These are phyloP conservation scores for Lasioglossum leucozonium DNA, from an alignment of 2,888 invertebrate species.

Conservation along the genomic window DNA sequence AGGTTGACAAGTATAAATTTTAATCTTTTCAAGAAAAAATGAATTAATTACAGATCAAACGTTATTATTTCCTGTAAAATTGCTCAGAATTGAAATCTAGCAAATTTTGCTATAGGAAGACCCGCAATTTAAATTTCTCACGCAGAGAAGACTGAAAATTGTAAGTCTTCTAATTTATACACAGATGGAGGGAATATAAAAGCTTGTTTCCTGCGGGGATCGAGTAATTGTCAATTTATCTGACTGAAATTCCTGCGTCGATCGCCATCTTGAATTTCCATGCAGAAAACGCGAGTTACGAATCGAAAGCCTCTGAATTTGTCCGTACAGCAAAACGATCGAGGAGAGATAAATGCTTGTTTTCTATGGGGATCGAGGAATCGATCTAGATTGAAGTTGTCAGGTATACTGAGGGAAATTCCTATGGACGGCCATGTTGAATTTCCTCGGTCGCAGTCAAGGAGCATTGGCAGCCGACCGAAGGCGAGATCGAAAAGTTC, in stretches of 20 bases:
- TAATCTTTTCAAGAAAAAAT: neutral
- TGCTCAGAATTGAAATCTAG: neutral
- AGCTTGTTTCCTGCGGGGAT: too few species aligned
- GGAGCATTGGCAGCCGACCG: conserved; percentile 21
- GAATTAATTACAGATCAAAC: neutral
- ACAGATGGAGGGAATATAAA: too few species aligned
- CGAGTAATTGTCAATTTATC: neutral
- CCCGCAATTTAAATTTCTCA: too few species aligned
- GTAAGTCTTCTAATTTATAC: too few species aligned
- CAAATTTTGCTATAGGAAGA: too few species aligned
- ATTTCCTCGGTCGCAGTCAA: conserved; percentile 12
- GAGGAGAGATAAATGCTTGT: neutral
- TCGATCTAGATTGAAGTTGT: neutral
- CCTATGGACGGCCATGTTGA: neutral
- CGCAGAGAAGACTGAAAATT: too few species aligned
- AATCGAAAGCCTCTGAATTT: neutral
- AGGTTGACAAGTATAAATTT: neutral
- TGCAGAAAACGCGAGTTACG: neutral
- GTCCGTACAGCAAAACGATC: neutral
- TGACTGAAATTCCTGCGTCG: neutral
- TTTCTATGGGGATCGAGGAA: neutral
- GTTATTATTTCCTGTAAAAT: neutral
- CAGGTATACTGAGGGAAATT: neutral
- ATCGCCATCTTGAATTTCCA: neutral
- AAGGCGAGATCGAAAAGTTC: conserved; percentile 57